Evolutionary conservation across 2,797 vertebrate genomes (phyloP), one percentile per base, ranked within the genome.

Genomic region (Ctenopoma kingsleyae): DNA sequence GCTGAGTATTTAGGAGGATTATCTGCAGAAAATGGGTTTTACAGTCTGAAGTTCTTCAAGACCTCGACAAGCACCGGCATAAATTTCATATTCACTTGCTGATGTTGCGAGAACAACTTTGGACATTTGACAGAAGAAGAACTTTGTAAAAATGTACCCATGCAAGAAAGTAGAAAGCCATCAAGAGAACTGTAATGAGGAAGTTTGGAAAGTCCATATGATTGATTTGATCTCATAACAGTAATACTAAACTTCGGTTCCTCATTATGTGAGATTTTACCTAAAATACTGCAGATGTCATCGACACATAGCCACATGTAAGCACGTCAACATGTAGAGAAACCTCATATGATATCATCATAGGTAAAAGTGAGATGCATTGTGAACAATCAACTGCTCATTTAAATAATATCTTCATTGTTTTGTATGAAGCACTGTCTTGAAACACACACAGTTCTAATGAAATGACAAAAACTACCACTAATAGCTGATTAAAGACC

Each of bases 1-100:
- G 25, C 51, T 25, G 32, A 61, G 50, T 23, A 3, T 72, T 86
- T 77, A 48, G 20, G 36, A 32, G 73, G 67, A 88, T 84, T 84
- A 80, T 79, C 74, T 47, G 27, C 40, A 38, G 47, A 49, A 63
- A 77, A 59, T 67, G 59, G 54, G 67, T 56, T 80, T 80, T 59
- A 56, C 58, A 73, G 51, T 75, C 27, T 59, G 41, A 71, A 43
- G 69, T 27, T 55, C 65, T 73, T 32, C 30, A 32, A 32, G 63
- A 80, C 74, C 71, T 51, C 23, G 20, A 10, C 44, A 46, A 36
- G 47, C 51, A 30, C 32, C 15, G n/a, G 80, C 60, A 59, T 43
- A 22, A 23, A 70, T 76, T 71, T 72, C 46, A 63, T 43, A 54
- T 68, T 55, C 41, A 43, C 35, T 59, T 11, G 25, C 9, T 66